These are phyloP conservation scores for Prionailurus bengalensis DNA, from an alignment of 2,113 vertebrate species.

Conservation along the genomic window DNA sequence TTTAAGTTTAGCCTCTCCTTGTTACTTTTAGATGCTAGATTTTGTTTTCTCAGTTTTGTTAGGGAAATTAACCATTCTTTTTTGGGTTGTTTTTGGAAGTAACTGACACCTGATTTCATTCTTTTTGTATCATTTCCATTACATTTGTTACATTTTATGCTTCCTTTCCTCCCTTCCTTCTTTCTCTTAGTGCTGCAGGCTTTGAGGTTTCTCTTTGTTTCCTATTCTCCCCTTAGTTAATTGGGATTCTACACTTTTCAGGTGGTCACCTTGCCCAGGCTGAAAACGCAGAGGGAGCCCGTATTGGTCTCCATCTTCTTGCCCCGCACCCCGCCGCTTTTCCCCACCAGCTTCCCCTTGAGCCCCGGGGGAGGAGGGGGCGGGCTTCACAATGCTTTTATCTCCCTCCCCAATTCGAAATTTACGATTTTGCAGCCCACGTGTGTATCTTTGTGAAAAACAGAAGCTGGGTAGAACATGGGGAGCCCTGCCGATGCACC, in stretches of 20 bases:
- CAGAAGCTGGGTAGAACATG: neutral
- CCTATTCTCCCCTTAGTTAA: neutral
- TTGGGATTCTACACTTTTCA: neutral
- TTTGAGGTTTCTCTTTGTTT: neutral
- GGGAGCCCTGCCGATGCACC: neutral
- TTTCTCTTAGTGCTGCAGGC: neutral
- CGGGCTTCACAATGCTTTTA: neutral
- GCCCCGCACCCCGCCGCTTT: accelerated
- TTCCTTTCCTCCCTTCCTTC: neutral
- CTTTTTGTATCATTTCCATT: neutral
- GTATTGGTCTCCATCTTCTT: neutral
- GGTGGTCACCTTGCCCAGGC: neutral
- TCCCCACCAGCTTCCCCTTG: neutral
- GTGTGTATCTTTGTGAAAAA: neutral
- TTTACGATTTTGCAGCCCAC: neutral
- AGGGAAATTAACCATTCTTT: neutral
- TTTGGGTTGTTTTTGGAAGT: neutral
- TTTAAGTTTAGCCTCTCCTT: neutral
- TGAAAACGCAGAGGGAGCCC: neutral
- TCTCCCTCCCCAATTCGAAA: neutral
- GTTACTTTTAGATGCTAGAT: neutral
- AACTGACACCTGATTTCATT: slow-evolving; percentile 1
- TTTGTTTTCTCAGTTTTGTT: neutral
- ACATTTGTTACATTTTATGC: neutral
- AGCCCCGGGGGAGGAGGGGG: neutral